Conservation (phyloP, 2,888 invertebrate genomes). For the Troilus luridus region DNA sequence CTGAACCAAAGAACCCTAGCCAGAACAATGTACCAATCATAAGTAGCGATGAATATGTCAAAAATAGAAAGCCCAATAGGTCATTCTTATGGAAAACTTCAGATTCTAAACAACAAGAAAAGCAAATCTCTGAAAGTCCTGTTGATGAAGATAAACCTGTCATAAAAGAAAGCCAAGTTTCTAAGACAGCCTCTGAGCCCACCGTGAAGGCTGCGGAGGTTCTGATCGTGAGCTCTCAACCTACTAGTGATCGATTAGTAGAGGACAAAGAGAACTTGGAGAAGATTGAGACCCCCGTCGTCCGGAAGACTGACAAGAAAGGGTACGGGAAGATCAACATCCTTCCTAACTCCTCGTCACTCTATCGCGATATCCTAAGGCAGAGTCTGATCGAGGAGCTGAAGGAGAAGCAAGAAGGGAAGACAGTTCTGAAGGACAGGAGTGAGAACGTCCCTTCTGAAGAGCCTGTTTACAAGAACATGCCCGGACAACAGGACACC, state of each 20-base stretch:
- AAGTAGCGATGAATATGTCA: neutral
- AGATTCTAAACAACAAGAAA: neutral
- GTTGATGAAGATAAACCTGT: neutral
- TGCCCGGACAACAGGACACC: neutral
- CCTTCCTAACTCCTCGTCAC: conserved; percentile 55
- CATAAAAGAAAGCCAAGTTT: neutral
- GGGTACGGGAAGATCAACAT: conserved; percentile 59
- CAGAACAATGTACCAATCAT: neutral
- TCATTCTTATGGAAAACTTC: conserved; percentile 77
- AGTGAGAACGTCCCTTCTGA: neutral
- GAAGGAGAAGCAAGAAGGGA: conserved; percentile 50
- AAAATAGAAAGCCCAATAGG: conserved; percentile 73
- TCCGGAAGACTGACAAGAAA: conserved; percentile 53
- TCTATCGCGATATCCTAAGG: conserved; percentile 54
- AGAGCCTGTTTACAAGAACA: neutral
- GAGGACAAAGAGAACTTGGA: conserved; percentile 58
- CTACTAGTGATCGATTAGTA: conserved; percentile 40
- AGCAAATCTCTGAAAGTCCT: neutral
- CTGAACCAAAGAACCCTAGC: neutral
- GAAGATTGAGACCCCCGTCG: conserved; percentile 53
- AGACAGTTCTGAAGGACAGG: conserved; percentile 19
- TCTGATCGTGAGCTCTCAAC: conserved; percentile 9
- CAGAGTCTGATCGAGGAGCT: conserved; percentile 56
- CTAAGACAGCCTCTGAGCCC: neutral
- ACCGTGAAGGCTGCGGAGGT: neutral